Base-by-base conservation (phyloP, 2,797 vertebrate genomes). In the Phataginus tricuspis region DNA sequence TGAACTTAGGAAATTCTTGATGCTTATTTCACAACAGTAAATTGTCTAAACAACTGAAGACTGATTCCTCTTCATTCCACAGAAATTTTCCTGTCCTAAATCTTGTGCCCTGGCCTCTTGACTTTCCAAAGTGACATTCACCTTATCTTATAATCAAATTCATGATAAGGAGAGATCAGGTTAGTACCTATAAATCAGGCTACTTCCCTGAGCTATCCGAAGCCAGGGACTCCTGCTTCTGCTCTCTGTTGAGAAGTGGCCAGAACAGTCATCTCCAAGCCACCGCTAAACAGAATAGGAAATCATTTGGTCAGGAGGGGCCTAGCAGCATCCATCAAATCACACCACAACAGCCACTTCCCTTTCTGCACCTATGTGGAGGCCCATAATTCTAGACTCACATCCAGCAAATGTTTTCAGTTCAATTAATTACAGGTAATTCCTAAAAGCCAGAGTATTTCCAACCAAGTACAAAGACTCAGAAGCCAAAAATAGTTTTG, bases 391-490 rank as follows among this genome's bases (percentile, higher is more conserved):
- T 61, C 7, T 83, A 68, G 18, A 63, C 10, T 90, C 69, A 86
- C 15, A 77, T 90, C 75, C 59, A 91, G 53, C 19, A 83, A 79
- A 84, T 19, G 18, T 23, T 79, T 18, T 68, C 37, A 93, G 10
- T 39, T 94, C 89, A 75, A 7, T 29, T 53, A 94, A 88, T 82
- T 84, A 90, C 6, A 84, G 42, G 11, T 29, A 90, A 27, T 79
- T 86, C 64, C 86, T 91, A 87, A 63, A 96, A 96, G 39, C 27
- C 34, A 83, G 34, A 80, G 23, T 78, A 80, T 85, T 95, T 96
- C 68, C 53, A 92, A 37, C 63, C 29, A 82, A 83, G n/a, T 39
- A 90, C 8, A 27, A 84, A 90, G 39, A 64, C 27, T 39, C 18
- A 42, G 34, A 82, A 72, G 21, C 29, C 74, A 69, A 78, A 95